A percentile compares a stretch with the other conserved stretches of the same genome.
Evolutionary conservation across 1,140 invertebrate genomes (phyloP).

Genomic region (Nasonia vitripennis): DNA sequence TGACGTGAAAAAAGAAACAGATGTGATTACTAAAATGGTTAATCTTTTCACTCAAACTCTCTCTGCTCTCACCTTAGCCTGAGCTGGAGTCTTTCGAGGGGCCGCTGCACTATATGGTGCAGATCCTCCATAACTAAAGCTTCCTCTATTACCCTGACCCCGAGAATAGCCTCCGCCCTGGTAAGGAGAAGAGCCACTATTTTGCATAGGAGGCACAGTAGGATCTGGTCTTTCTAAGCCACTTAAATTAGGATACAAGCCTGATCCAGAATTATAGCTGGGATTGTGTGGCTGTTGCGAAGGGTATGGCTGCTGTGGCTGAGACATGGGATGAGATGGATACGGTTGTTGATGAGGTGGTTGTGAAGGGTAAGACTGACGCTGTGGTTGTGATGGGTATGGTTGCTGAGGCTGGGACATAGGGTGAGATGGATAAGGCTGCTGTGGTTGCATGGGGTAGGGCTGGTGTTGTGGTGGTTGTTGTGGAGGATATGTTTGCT

Average conservation of each 20-base stretch:
- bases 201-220: constrained; percentile 36
- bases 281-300: constrained; percentile 20
- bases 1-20: too few relatives aligned
- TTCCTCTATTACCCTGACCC: constrained; percentile 64
- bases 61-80: constrained; percentile 65
- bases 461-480: constrained; percentile 31
- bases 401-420: constrained; percentile 1
- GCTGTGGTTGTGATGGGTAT: not conserved
- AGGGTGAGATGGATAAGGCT: constrained; percentile 38
- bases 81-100: constrained; percentile 61
- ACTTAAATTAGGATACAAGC: constrained; percentile 62
- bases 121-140: constrained; percentile 58
- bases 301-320: constrained; percentile 29
- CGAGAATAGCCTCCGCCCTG: constrained; percentile 64
- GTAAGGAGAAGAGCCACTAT: constrained; percentile 53
- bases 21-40: constrained; percentile 25
- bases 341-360: constrained; percentile 13
- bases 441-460: not conserved
- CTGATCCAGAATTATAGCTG: constrained; percentile 46
- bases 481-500: constrained; percentile 36
- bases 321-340: not conserved
- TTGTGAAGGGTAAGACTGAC: constrained; percentile 28
- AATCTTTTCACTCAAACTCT: constrained; percentile 13
- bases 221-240: constrained; percentile 49
- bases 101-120: constrained; percentile 55